These are phyloP conservation scores for Spheniscus mendiculus DNA, from an alignment of 2,113 vertebrate species.

Conservation along the genomic window DNA sequence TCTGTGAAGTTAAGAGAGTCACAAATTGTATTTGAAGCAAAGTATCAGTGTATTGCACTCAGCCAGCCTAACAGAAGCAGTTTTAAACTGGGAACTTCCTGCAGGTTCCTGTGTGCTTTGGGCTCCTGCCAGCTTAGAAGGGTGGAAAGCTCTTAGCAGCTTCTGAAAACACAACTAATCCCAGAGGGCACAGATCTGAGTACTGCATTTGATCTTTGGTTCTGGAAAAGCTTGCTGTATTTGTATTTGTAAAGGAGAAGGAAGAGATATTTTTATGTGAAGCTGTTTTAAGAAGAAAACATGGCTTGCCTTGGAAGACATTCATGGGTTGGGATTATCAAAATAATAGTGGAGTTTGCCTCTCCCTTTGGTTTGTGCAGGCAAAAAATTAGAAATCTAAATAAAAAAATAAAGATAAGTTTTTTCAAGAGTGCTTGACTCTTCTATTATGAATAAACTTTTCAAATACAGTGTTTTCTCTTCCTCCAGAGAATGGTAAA, in stretches of 20 bases:
- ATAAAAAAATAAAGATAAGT: not conserved
- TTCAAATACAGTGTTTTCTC: not conserved
- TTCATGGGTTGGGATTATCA: not conserved
- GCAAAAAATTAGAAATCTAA: not conserved
- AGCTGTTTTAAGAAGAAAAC: not conserved
- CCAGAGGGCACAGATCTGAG: not conserved
- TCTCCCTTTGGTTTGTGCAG: not conserved
- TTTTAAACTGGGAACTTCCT: not conserved
- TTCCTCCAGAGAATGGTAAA: not conserved
- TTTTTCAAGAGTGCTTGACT: not conserved
- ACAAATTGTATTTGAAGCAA: not conserved
- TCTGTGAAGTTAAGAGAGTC: not conserved
- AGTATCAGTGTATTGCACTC: not conserved
- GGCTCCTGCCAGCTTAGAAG: not conserved
- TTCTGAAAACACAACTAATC: slow-evolving; percentile 29
- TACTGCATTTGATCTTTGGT: not conserved
- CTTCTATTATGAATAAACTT: not conserved
- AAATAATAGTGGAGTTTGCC: not conserved
- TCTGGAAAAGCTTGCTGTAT: slow-evolving; percentile 1
- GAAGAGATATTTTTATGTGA: not conserved
- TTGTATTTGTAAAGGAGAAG: not conserved
- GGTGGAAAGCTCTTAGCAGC: not conserved
- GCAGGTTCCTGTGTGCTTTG: slow-evolving; percentile 13
- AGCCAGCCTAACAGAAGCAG: not conserved
- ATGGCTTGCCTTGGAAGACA: not conserved